phyloP scores from a whole-genome alignment of 2,797 vertebrate species.

The Chiroxiphia lanceolata region DNA sequence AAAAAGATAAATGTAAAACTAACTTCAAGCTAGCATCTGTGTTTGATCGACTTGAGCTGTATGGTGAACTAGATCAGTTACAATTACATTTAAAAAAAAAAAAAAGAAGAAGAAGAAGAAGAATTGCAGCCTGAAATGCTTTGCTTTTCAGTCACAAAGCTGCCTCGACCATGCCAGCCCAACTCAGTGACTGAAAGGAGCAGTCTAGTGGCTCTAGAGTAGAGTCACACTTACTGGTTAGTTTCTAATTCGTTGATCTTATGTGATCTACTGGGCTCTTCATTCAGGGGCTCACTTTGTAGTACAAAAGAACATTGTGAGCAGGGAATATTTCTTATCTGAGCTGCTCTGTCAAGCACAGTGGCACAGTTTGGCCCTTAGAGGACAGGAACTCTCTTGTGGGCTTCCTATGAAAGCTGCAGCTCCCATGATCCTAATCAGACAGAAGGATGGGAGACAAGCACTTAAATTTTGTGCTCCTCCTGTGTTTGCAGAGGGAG shows the following conservation, averaged over 20 bases:
- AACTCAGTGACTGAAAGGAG: neutral
- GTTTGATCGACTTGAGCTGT: neutral
- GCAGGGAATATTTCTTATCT: neutral
- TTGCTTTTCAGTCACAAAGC: neutral
- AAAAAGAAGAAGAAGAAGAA: neutral
- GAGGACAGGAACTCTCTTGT: neutral
- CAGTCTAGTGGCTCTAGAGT: neutral
- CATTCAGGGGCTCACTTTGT: neutral
- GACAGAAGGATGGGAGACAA: neutral
- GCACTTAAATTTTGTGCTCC: neutral
- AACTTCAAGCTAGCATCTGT: neutral
- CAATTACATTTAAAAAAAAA: neutral
- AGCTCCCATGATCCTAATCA: rapidly evolving
- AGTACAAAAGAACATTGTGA: neutral
- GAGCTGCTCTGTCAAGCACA: neutral
- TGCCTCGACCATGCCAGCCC: neutral
- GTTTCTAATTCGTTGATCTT: neutral
- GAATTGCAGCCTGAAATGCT: neutral
- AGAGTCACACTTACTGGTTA: neutral
- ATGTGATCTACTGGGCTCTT: neutral
- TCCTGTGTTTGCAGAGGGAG: neutral
- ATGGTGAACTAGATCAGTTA: neutral
- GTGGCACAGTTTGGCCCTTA: neutral
- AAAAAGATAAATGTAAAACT: neutral
- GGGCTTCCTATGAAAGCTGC: neutral